phyloP scores from a whole-genome alignment of 2,888 invertebrate species.

The Seladonia tumulorum region DNA sequence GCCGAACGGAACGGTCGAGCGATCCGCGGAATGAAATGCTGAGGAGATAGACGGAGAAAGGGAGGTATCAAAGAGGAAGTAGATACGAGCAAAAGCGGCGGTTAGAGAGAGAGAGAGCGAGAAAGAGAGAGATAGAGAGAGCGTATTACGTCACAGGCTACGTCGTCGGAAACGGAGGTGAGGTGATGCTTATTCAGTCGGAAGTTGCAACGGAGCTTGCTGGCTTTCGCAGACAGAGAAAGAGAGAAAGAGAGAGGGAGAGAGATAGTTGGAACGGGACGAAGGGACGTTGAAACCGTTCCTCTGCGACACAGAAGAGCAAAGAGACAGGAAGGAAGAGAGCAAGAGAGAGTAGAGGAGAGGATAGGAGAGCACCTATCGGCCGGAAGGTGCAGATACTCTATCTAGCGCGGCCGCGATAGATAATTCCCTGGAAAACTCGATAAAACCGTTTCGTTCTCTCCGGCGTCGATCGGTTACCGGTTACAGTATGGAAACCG shows the following conservation, averaged over 20 bases:
- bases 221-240: slow-evolving; percentile 68
- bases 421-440: slow-evolving; percentile 72
- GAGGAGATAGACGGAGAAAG: slow-evolving; percentile 40
- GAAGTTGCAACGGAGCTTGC: slow-evolving; percentile 79
- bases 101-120: slow-evolving; percentile 18
- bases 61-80: slow-evolving; percentile 48
- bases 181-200: slow-evolving; percentile 80
- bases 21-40: slow-evolving; percentile 39
- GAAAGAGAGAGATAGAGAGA: slow-evolving; percentile 20
- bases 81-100: slow-evolving; percentile 30
- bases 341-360: slow-evolving; percentile 27
- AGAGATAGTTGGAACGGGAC: slow-evolving; percentile 1
- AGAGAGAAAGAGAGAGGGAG: slow-evolving; percentile 4
- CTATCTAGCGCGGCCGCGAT: slow-evolving; percentile 74
- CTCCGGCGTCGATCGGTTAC: slow-evolving; percentile 30
- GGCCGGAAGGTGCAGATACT: slow-evolving; percentile 81
- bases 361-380: slow-evolving; percentile 72
- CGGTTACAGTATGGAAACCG: slow-evolving; percentile 34
- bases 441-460: slow-evolving; percentile 61
- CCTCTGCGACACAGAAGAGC: slow-evolving; percentile 40
- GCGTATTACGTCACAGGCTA: slow-evolving; percentile 80
- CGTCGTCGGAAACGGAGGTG: slow-evolving; percentile 80
- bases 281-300: background rate
- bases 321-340: slow-evolving; percentile 55
- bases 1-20: slow-evolving; percentile 25